Conservation (phyloP, 2,113 vertebrate species). For the Oryctolagus cuniculus region mOryCun1.1 NC_091449.1:12070501-12071000, state of each 20-base stretch:
- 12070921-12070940: constrained; percentile 79
- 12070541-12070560: constrained; percentile 69
- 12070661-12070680: constrained; percentile 78
- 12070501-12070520: constrained; percentile 65
- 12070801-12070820: constrained; percentile 66
- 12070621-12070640: constrained; percentile 76
- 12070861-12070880: constrained; percentile 76
- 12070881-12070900: constrained; percentile 76
- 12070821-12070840: constrained; percentile 73
- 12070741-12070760: constrained; percentile 65
- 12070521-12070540: constrained; percentile 58
- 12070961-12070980: constrained; percentile 75
- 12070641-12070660: constrained; percentile 64
- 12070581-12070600: constrained; percentile 76
- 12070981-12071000: constrained; percentile 75
- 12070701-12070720: constrained; percentile 66
- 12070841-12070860: constrained; percentile 72
- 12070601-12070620: constrained; percentile 65
- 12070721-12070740: constrained; percentile 66
- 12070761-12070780: constrained; percentile 27
- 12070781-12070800: constrained; percentile 58
- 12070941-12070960: constrained; percentile 75
- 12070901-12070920: constrained; percentile 77
- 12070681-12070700: constrained; percentile 71
- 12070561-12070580: constrained; percentile 76